These are phyloP conservation scores for Hemistola chrysoprasaria DNA, from an alignment of 2,888 invertebrate genomes.

Conservation along the genomic window DNA sequence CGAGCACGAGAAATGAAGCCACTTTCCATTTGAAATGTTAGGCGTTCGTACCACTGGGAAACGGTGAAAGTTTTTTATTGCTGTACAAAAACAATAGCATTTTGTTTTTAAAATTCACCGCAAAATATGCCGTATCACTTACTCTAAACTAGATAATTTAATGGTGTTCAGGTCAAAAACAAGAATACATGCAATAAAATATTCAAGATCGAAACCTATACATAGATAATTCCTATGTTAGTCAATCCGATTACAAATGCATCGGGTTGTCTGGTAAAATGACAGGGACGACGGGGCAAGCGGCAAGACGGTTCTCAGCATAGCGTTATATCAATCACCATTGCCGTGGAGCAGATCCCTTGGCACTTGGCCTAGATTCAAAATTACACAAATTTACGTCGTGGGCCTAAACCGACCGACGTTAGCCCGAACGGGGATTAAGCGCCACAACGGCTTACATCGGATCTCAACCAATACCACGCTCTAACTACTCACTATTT, in stretches of 20 bases:
- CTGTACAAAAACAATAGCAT: slow-evolving; percentile 8
- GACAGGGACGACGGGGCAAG: slow-evolving; percentile 44
- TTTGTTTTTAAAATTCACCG: neutral
- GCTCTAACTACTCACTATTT: slow-evolving; percentile 61
- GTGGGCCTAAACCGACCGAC: slow-evolving; percentile 66
- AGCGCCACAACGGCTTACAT: slow-evolving; percentile 67
- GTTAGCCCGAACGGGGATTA: slow-evolving; percentile 71
- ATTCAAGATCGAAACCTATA: slow-evolving; percentile 13
- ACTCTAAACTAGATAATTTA: too few relatives aligned
- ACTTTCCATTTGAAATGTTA: slow-evolving; percentile 24
- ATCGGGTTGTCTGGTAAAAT: slow-evolving; percentile 51
- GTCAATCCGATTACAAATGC: slow-evolving; percentile 59
- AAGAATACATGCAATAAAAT: slow-evolving; percentile 16
- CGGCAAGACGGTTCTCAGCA: slow-evolving; percentile 57
- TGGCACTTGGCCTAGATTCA: slow-evolving; percentile 80
- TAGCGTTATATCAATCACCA: slow-evolving; percentile 79
- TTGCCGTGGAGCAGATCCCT: slow-evolving; percentile 74
- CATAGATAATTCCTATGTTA: slow-evolving; percentile 23
- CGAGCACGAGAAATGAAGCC: slow-evolving; percentile 20
- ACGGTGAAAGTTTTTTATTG: slow-evolving; percentile 4
- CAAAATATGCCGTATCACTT: too few relatives aligned
- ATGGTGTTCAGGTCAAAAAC: too few relatives aligned
- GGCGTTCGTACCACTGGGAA: slow-evolving; percentile 13
- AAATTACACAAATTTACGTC: slow-evolving; percentile 81
- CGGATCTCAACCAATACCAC: slow-evolving; percentile 65